phyloP scores from a whole-genome alignment of 2,797 vertebrate genomes.

The Spinus pinus region DNA sequence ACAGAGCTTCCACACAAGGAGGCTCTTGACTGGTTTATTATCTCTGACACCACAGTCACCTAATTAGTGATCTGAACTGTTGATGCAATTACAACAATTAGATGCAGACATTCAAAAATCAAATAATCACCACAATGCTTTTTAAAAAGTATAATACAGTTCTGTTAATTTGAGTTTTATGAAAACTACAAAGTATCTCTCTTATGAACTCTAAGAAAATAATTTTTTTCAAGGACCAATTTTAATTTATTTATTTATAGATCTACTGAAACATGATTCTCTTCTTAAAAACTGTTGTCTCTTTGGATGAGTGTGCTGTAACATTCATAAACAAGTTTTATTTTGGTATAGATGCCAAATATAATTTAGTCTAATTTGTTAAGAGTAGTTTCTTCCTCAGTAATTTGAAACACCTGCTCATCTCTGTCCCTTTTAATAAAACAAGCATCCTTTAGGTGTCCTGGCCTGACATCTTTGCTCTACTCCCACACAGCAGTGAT shows the following conservation, averaged over 20 bases:
- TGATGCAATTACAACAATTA: background rate
- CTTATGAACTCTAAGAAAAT: background rate
- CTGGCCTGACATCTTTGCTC: background rate
- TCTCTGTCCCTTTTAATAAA: background rate
- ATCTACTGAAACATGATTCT: background rate
- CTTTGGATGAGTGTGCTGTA: background rate
- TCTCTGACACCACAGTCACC: background rate
- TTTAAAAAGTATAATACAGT: background rate
- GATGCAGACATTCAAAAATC: background rate
- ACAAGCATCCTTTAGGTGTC: background rate
- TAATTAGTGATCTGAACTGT: background rate
- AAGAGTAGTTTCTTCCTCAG: background rate
- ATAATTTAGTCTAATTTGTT: background rate
- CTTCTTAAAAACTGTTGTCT: background rate
- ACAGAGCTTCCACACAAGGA: background rate
- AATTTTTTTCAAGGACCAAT: background rate
- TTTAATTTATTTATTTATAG: background rate
- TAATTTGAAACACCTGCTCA: background rate
- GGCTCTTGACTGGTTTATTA: background rate
- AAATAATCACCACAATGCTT: background rate
- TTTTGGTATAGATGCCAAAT: background rate
- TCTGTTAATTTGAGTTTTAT: background rate
- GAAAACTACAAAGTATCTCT: background rate
- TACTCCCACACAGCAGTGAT: background rate
- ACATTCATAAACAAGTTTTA: background rate